phyloP scores from a whole-genome alignment of 92 coral and sea anemone genomes.

The Porites cylindrica region DNA sequence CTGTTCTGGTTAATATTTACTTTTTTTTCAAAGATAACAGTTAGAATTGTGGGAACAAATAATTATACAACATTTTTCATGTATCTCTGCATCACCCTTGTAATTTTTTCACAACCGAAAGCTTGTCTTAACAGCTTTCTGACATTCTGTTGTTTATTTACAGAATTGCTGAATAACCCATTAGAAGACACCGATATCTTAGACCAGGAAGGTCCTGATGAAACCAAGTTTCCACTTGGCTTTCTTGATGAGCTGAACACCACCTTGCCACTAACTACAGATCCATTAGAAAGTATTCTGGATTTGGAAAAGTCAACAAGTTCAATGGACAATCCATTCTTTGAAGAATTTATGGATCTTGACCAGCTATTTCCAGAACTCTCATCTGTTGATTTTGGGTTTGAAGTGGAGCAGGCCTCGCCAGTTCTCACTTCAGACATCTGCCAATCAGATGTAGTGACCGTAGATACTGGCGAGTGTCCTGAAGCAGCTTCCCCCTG shows the following conservation, averaged over 20 bases:
- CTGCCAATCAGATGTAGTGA: constrained; percentile 57
- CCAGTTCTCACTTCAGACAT: constrained; percentile 48
- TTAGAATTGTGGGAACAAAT: too few species aligned
- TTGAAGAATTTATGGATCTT: constrained; percentile 83
- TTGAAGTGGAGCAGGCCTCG: constrained; percentile 39
- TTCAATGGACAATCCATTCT: constrained; percentile 77
- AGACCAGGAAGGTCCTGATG: neutral
- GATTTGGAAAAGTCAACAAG: constrained; percentile 31
- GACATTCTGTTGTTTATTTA: neutral
- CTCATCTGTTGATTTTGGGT: constrained; percentile 36
- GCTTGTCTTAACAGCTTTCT: neutral
- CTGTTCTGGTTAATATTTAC: too few species aligned
- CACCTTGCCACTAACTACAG: neutral
- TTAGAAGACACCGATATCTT: constrained; percentile 21
- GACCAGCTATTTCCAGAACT: constrained; percentile 75
- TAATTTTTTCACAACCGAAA: too few species aligned
- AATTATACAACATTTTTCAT: too few species aligned
- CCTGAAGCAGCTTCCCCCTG: constrained; percentile 38
- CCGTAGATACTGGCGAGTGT: neutral
- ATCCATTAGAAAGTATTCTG: constrained; percentile 28
- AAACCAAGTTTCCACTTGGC: neutral
- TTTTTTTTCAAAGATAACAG: too few species aligned
- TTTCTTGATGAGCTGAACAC: constrained; percentile 31
- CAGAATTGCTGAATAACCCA: constrained; percentile 41
- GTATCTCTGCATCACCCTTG: too few species aligned